Percentiles rank a stretch among this genome's conserved stretches.
phyloP scores from a whole-genome alignment of 2,797 vertebrate species.

The Hydrophis major region DNA sequence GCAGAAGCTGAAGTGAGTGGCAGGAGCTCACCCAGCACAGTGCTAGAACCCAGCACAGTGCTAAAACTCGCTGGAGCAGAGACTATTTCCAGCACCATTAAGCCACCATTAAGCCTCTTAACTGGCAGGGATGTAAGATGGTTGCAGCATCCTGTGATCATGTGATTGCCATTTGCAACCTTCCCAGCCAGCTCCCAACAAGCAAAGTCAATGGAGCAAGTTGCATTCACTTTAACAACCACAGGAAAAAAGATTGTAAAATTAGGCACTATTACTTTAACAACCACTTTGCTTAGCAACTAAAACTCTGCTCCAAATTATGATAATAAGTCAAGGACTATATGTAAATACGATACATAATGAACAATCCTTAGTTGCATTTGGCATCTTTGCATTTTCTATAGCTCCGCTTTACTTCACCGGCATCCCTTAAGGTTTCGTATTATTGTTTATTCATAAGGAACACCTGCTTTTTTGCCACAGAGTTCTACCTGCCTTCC shows the following conservation, averaged over 20 bases:
- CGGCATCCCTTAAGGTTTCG: background rate
- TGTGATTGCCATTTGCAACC: background rate
- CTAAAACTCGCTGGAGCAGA: background rate
- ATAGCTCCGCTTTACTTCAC: slow-evolving; percentile 20
- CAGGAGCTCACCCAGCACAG: background rate
- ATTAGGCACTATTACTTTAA: background rate
- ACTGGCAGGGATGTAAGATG: background rate
- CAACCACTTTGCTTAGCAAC: background rate
- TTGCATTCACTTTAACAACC: background rate
- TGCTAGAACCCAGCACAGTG: background rate
- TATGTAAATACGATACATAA: slow-evolving; percentile 5
- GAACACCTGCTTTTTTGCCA: slow-evolving; percentile 31
- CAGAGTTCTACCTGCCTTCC: background rate
- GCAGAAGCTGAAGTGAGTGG: background rate
- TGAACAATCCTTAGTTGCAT: background rate
- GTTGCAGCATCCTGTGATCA: background rate
- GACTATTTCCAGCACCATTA: background rate
- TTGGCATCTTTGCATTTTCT: slow-evolving; percentile 27
- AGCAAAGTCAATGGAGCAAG: background rate
- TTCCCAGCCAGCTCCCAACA: background rate
- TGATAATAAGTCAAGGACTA: background rate
- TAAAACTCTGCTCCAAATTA: background rate
- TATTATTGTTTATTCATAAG: slow-evolving; percentile 3
- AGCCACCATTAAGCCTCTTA: background rate
- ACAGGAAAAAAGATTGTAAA: background rate